Evolutionary conservation across 2,888 invertebrate genomes (phyloP), one percentile per base, ranked within the genome.

Genomic region (Papilio elwesi): DNA sequence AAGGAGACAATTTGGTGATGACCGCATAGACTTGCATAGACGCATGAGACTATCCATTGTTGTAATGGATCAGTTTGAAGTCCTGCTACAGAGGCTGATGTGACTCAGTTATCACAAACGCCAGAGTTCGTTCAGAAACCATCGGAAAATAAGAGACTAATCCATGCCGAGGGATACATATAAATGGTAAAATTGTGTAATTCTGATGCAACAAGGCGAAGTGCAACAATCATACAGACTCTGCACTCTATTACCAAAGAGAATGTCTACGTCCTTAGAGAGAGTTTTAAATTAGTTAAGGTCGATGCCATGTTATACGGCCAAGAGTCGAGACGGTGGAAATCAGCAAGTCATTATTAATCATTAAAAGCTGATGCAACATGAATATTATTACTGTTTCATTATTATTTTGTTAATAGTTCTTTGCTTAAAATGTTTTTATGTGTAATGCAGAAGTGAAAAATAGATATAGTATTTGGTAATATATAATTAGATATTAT

Each of bases 321-420:
- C 43, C 43, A 59, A 38, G 59, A 15, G 10, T 11, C 57, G 11
- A 51, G 10, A 6, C 57, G n/a, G 38, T 67, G 53, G 62, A 71
- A 71, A 67, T 59, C 48, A n/a, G 51, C 71, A 51, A 71, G 52
- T 71, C 71, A 67, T 59, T 62, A 38, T 51, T 57, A 55, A 65
- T 57, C 53, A 70, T 66, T 70, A 48, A 71, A 71, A 51, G 13
- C 59, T 71, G 71, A 67, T 71, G 71, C 71, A 71, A 71, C 51
- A 13, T 38, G 59, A 43, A 43, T 43, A 62, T 59, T 62, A 43
- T 43, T 43, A 57, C 11, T 55, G 57, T 43, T 62, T 43, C n/a
- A 38, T 38, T 38, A 43, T 49, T 49, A 43, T 43, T 43, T 43
- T 43, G 43, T 43, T 43, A 26, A 43, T 43, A 43, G 2, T 43